phyloP scores from a whole-genome alignment of 2,113 vertebrate species.

The Catharus fuscescens region DNA sequence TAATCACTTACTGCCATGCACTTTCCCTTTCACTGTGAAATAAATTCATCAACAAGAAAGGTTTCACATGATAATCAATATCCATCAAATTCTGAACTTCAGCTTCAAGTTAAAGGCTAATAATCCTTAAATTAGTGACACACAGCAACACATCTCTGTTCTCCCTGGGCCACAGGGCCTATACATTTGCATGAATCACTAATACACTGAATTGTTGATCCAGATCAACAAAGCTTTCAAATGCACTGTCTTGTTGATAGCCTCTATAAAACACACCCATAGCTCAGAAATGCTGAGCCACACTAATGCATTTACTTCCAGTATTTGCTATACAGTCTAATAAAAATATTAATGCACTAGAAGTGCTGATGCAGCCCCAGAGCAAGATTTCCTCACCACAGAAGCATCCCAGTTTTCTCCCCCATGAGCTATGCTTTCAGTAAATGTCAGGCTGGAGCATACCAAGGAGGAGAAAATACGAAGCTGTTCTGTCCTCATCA shows the following conservation, averaged over 20 bases:
- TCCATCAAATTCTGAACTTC: background rate
- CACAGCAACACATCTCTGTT: background rate
- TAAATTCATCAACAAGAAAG: background rate
- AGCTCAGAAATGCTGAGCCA: conserved; percentile 45
- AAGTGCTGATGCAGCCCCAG: conserved; percentile 51
- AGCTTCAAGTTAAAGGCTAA: conserved; percentile 7
- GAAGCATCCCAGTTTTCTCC: background rate
- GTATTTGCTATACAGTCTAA: conserved; percentile 18
- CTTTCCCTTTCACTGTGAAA: background rate
- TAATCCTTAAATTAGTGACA: background rate
- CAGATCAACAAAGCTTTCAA: conserved; percentile 56
- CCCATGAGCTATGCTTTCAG: background rate
- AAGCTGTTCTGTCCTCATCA: background rate
- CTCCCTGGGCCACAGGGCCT: background rate
- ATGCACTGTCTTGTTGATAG: conserved; percentile 21
- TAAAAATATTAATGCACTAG: conserved; percentile 55
- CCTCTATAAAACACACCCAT: conserved; percentile 35
- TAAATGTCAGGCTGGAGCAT: background rate
- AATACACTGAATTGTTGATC: conserved; percentile 43
- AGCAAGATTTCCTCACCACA: background rate
- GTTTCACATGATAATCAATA: conserved; percentile 26
- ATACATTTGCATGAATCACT: conserved; percentile 27
- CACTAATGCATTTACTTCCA: conserved; percentile 30
- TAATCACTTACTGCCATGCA: background rate
- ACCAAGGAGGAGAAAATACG: background rate